These are phyloP conservation scores for Meghimatium bilineatum DNA, from an alignment of 2,888 invertebrate genomes.

Conservation along the genomic window DNA sequence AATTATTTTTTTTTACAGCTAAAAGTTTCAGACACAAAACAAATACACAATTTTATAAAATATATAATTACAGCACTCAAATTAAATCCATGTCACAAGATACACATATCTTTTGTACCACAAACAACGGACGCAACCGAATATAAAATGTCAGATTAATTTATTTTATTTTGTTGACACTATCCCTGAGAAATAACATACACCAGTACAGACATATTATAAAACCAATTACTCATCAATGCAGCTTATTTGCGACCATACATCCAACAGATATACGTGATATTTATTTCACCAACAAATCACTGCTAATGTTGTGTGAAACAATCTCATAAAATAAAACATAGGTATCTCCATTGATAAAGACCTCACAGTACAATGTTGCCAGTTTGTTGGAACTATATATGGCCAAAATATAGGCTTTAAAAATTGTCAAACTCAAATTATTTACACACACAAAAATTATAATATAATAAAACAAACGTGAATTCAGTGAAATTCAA, in stretches of 20 bases:
- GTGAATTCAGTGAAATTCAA: too few relatives aligned
- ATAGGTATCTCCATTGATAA: not conserved
- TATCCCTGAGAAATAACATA: constrained; percentile 38
- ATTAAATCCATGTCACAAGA: too few relatives aligned
- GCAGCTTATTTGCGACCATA: not conserved
- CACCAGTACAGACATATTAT: not conserved
- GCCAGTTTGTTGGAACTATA: not conserved
- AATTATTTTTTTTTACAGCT: too few relatives aligned
- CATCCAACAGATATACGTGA: not conserved
- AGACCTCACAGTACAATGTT: not conserved
- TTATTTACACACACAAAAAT: too few relatives aligned
- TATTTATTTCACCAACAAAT: not conserved
- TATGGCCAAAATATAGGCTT: too few relatives aligned
- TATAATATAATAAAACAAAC: too few relatives aligned
- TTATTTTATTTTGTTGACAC: constrained; percentile 12
- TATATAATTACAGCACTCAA: too few relatives aligned
- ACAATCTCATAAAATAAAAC: not conserved
- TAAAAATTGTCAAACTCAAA: too few relatives aligned
- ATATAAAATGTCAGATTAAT: constrained; percentile 36
- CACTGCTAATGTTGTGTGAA: not conserved
- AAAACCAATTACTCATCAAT: not conserved
- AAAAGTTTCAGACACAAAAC: too few relatives aligned
- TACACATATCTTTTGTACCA: too few relatives aligned
- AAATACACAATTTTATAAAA: too few relatives aligned
- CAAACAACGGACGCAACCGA: constrained; percentile 18